These are phyloP conservation scores for Eubasilissa regina DNA, from an alignment of 1,140 invertebrate species.

Conservation along the genomic window DNA sequence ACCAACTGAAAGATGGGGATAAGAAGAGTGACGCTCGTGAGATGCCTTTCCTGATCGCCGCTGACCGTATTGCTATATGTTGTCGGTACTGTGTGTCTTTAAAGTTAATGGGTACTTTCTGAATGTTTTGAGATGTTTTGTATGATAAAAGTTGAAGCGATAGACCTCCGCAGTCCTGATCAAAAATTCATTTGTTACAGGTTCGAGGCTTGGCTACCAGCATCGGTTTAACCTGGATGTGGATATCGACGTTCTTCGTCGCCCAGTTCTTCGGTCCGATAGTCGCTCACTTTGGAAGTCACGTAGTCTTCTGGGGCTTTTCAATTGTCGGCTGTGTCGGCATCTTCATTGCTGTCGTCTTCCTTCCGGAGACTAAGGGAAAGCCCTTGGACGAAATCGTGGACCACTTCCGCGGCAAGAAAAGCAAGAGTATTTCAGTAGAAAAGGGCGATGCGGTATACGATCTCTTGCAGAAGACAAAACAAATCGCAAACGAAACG, in stretches of 20 bases:
- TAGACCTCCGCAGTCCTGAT: neutral
- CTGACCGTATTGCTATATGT: too few species aligned
- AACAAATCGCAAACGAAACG: too few species aligned
- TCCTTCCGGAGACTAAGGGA: constrained; percentile 3
- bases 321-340: neutral
- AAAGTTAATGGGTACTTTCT: too few species aligned
- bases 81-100: too few species aligned
- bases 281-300: neutral
- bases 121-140: too few species aligned
- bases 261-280: neutral
- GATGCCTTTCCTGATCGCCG: too few species aligned
- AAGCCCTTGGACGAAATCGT: neutral
- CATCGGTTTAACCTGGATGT: constrained; percentile 14
- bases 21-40: too few species aligned
- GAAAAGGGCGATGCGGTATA: too few species aligned
- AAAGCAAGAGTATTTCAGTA: too few species aligned
- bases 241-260: constrained; percentile 4
- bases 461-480: too few species aligned
- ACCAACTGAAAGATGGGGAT: too few species aligned
- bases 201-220: neutral
- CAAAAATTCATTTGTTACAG: neutral
- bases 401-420: neutral
- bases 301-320: constrained; percentile 23
- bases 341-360: neutral
- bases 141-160: neutral